Evolutionary conservation across 2,888 invertebrate species (phyloP).

Genomic region (Drosophila austrosaltans): DNA sequence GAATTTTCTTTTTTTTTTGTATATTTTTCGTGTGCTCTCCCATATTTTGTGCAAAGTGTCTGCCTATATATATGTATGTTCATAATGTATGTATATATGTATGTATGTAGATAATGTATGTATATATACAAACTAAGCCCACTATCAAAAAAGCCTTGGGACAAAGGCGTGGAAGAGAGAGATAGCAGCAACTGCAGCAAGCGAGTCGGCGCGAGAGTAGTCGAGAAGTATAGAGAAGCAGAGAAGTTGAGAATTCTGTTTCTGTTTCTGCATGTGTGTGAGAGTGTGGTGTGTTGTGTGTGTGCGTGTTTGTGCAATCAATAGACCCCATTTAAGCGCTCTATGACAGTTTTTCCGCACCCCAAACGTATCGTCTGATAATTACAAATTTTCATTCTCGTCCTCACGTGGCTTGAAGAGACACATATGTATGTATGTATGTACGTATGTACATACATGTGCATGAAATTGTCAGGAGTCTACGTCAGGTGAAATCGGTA

Average conservation of each 20-base stretch:
- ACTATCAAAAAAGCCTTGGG: slow-evolving; percentile 33
- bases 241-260: neutral
- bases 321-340: slow-evolving; percentile 43
- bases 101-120: slow-evolving; percentile 23
- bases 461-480: no score
- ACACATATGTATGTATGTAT: neutral
- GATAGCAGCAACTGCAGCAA: slow-evolving; percentile 35
- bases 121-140: slow-evolving; percentile 16
- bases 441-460: neutral
- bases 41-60: slow-evolving; percentile 41
- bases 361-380: neutral
- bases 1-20: slow-evolving; percentile 27
- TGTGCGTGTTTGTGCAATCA: slow-evolving; percentile 56
- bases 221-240: slow-evolving; percentile 28
- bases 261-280: neutral
- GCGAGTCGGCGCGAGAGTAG: slow-evolving; percentile 32
- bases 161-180: slow-evolving; percentile 47
- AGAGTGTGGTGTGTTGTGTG: neutral
- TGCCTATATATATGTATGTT: slow-evolving; percentile 29
- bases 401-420: neutral
- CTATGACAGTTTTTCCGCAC: slow-evolving; percentile 7
- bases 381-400: slow-evolving; percentile 1
- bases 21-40: slow-evolving; percentile 35
- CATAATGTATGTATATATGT: slow-evolving; percentile 27
- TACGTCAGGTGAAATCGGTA: no score